Evolutionary conservation across 2,113 vertebrate species (phyloP).

Genomic region (Corythornis cristatus): DNA sequence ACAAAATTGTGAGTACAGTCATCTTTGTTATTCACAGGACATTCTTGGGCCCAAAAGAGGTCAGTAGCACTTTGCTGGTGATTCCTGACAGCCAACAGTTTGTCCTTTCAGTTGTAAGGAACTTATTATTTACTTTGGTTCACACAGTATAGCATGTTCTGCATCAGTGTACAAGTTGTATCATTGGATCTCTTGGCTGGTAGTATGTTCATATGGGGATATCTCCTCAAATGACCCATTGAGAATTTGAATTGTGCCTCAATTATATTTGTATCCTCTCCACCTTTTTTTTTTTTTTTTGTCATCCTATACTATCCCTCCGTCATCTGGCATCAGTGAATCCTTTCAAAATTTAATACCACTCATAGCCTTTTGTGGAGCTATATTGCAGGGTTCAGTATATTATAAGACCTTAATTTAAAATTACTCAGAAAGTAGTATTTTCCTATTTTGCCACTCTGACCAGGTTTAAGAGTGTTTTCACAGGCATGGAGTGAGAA

Average conservation of each 20-base stretch:
- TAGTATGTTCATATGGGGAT: background rate
- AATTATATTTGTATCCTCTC: background rate
- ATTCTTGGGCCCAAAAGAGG: background rate
- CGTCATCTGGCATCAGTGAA: background rate
- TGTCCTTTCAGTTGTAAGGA: background rate
- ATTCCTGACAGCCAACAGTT: background rate
- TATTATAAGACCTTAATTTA: background rate
- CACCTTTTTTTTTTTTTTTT: background rate
- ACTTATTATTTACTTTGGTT: background rate
- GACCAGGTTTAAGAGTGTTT: background rate
- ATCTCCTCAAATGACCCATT: background rate
- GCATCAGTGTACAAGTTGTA: background rate
- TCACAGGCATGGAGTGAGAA: background rate
- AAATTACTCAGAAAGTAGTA: background rate
- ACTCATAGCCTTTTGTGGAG: background rate
- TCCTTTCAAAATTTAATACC: background rate
- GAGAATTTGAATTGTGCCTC: background rate
- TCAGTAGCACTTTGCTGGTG: background rate
- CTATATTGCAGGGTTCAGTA: background rate
- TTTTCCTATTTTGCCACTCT: background rate
- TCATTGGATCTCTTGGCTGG: background rate
- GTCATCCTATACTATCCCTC: background rate
- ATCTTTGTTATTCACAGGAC: background rate
- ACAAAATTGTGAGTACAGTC: background rate
- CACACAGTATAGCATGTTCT: fast-evolving